A percentile compares a stretch with the other conserved stretches of the same genome.
These are phyloP conservation scores for Pao palembangensis DNA, from an alignment of 2,113 vertebrate species.

Conservation along the genomic window DNA sequence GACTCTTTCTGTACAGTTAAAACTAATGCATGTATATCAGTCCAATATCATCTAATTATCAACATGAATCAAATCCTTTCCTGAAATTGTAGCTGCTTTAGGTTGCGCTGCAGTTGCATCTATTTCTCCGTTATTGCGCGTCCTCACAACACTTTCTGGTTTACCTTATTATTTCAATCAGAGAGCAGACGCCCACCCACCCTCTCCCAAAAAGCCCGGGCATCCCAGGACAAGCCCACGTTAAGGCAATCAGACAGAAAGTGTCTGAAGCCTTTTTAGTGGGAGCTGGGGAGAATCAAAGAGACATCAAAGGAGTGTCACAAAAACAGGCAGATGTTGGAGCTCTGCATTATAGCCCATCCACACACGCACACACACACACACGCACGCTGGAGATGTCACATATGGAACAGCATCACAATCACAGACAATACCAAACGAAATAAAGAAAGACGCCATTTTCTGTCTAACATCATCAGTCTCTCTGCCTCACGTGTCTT, in stretches of 20 bases:
- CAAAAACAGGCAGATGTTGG: slow-evolving; percentile 66
- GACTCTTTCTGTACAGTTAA: too few relatives aligned
- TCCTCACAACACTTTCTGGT: slow-evolving; percentile 41
- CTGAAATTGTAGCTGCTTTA: slow-evolving; percentile 6
- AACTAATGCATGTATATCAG: too few relatives aligned
- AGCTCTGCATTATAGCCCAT: slow-evolving; percentile 32
- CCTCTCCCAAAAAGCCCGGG: slow-evolving; percentile 41
- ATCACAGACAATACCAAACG: slow-evolving; percentile 22
- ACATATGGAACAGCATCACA: slow-evolving; percentile 13
- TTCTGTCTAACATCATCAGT: slow-evolving; percentile 26
- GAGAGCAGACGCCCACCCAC: slow-evolving; percentile 9
- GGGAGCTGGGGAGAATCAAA: slow-evolving; percentile 62
- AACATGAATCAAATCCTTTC: too few relatives aligned
- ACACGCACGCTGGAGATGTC: slow-evolving; percentile 26
- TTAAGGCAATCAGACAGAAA: slow-evolving; percentile 66
- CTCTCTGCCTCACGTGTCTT: slow-evolving; percentile 10
- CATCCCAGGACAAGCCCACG: slow-evolving; percentile 61
- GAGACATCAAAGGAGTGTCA: slow-evolving; percentile 72
- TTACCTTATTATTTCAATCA: slow-evolving; percentile 35
- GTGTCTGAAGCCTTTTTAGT: slow-evolving; percentile 66
- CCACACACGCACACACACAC: slow-evolving; percentile 25
- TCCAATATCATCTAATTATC: too few relatives aligned
- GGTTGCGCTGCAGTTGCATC: slow-evolving; percentile 13
- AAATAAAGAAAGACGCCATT: slow-evolving; percentile 28
- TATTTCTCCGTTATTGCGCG: slow-evolving; percentile 50